Base-by-base conservation (phyloP, 1,140 invertebrate genomes). In the Orchesella cincta region DNA sequence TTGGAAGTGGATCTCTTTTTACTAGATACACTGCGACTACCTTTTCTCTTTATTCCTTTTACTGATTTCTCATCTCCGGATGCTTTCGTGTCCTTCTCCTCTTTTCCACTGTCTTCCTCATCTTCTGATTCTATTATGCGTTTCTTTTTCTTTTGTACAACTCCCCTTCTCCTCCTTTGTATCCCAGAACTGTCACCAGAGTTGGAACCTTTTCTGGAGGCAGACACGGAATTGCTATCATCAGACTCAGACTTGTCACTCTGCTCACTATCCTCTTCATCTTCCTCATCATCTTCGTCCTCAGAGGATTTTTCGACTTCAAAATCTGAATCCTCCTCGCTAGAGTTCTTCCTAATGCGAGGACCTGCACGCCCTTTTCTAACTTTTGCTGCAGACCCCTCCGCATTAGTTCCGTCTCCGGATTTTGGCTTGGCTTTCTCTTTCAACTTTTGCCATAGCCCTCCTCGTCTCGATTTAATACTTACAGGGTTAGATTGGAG, bases 231-330 rank as follows among this genome's bases (percentile, higher is more conserved):
- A 67, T 67, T 29, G 29, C 31, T 33, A 31, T 33, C 62, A 23
- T 33, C 31, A 1, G 26, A 52, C 26, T 52, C 39, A 18, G 39
- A 52, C 29, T 29, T 28, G 29, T 36, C 36, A 74, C 23, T 28
- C 31, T 74, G 23, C 28, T 80, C 79, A 70, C 57, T 73, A 0
- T 81, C 73, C 18, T 77, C 76, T 1, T 73, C 73, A 35, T 77
- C 75, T 26, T 67, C 71, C 23, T 78, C 80, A 57, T 75, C 73
- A 67, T 79, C 77, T 83, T 0, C 85, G 83, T 72, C 81, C 83
- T n/a, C 80, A 72, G 12, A 79, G 82, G 18, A 81, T 81, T 67
- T 83, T 81, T 0, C 79, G 73, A n/a, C 84, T 84, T 0, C 29
- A 79, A 81, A 81, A 77, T 80, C 81, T 12, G 76, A 76, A 54